Percentiles rank a stretch among this genome's conserved stretches.
Evolutionary conservation across 1,140 invertebrate genomes (phyloP).

Genomic region (Nasonia longicornis): DNA sequence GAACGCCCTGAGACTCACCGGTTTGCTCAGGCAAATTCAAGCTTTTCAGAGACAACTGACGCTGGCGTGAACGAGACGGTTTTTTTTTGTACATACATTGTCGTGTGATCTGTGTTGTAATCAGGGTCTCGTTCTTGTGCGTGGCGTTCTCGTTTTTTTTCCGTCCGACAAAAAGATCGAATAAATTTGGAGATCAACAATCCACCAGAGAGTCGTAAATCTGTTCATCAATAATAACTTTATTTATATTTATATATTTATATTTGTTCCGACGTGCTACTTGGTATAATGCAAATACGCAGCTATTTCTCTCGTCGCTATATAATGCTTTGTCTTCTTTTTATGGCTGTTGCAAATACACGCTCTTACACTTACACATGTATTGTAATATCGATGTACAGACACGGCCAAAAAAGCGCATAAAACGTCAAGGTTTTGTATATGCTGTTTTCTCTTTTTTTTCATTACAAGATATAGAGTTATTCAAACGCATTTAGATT

Average conservation of each 20-base stretch:
- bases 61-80: constrained; percentile 35
- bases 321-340: background rate
- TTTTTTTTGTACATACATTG: background rate
- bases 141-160: background rate
- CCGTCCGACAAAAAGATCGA: background rate
- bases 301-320: constrained; percentile 33
- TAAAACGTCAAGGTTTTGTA: constrained; percentile 24
- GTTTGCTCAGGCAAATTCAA: constrained; percentile 61
- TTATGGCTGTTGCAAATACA: constrained; percentile 35
- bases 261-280: constrained; percentile 37
- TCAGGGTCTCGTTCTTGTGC: background rate
- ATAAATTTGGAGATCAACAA: background rate
- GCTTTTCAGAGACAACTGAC: constrained; percentile 61
- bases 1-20: constrained; percentile 52
- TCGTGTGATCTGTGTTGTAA: background rate
- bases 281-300: constrained; percentile 40
- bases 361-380: constrained; percentile 13
- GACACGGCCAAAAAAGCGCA: constrained; percentile 7
- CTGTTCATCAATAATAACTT: constrained; percentile 41
- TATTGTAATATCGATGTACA: constrained; percentile 25
- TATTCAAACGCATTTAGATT: constrained; percentile 15
- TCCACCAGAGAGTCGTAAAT: background rate
- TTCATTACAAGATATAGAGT: background rate
- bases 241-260: constrained; percentile 40
- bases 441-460: background rate